phyloP scores from a whole-genome alignment of 2,113 vertebrate species.

The Calyptommatus sinebrachiatus region DNA sequence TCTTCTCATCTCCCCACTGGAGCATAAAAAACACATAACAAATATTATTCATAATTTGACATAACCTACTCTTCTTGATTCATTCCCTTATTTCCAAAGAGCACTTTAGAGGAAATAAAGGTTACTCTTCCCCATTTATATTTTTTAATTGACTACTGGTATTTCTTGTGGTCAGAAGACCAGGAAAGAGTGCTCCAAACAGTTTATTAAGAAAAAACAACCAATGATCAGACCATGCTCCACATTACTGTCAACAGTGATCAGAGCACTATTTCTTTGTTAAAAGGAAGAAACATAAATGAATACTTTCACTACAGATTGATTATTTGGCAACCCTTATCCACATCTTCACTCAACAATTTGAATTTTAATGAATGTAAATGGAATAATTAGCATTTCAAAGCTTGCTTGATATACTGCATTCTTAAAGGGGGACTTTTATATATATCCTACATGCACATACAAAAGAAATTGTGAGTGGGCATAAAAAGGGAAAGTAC shows the following conservation, averaged over 20 bases:
- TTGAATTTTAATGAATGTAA: slow-evolving; percentile 86
- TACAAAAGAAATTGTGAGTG: slow-evolving; percentile 66
- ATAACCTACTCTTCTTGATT: slow-evolving; percentile 56
- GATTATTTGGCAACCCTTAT: slow-evolving; percentile 79
- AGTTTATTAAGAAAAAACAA: slow-evolving; percentile 70
- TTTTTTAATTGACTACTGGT: slow-evolving; percentile 73
- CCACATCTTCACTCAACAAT: slow-evolving; percentile 80
- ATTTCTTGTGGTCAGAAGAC: slow-evolving; percentile 71
- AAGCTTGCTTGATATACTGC: slow-evolving; percentile 79
- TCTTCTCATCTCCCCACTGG: slow-evolving; percentile 54
- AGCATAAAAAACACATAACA: slow-evolving; percentile 58
- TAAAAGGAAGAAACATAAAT: slow-evolving; percentile 76
- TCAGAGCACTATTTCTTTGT: slow-evolving; percentile 72
- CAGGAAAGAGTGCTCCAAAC: slow-evolving; percentile 68
- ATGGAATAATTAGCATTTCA: slow-evolving; percentile 88
- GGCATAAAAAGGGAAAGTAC: slow-evolving; percentile 50
- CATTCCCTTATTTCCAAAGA: slow-evolving; percentile 60
- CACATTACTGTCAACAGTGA: slow-evolving; percentile 54
- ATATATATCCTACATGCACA: slow-evolving; percentile 72
- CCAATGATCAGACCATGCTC: slow-evolving; percentile 62
- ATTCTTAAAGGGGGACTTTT: slow-evolving; percentile 69
- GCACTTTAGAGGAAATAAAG: slow-evolving; percentile 69
- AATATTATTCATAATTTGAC: slow-evolving; percentile 66
- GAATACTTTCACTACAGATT: slow-evolving; percentile 80
- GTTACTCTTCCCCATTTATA: slow-evolving; percentile 71